Percentiles rank a stretch among this genome's conserved stretches.
Conservation (phyloP, 2,113 vertebrate genomes). For the Macquaria australasica region DNA sequence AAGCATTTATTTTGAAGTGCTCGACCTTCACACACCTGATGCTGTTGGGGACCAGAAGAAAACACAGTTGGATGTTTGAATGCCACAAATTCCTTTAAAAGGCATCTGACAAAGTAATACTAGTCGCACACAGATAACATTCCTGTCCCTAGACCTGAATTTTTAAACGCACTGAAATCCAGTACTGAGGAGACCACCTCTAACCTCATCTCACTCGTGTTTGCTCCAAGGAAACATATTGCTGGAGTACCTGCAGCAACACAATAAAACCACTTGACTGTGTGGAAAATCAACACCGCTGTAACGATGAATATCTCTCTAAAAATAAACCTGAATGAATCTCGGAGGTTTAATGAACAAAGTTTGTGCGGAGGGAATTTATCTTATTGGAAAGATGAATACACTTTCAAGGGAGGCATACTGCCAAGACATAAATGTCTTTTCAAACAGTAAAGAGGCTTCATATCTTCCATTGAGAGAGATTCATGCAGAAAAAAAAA, state of each 20-base stretch:
- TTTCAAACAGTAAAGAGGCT: conserved; percentile 58
- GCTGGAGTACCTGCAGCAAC: conserved; percentile 26
- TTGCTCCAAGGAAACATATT: conserved; percentile 53
- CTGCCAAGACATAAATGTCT: conserved; percentile 59
- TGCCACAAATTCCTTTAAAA: conserved; percentile 54
- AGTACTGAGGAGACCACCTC: conserved; percentile 36
- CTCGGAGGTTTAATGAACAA: conserved; percentile 70
- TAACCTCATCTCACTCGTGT: conserved; percentile 42
- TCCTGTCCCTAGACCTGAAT: conserved; percentile 30
- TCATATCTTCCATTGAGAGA: conserved; percentile 49
- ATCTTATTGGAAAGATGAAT: conserved; percentile 72
- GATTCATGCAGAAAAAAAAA: conserved; percentile 47
- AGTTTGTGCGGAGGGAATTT: conserved; percentile 60
- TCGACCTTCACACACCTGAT: conserved; percentile 50
- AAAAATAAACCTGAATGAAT: conserved; percentile 74
- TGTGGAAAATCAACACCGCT: conserved; percentile 55
- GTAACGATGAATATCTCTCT: conserved; percentile 36
- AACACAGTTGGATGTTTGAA: conserved; percentile 44
- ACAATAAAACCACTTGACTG: conserved; percentile 52
- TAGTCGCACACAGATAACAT: conserved; percentile 33
- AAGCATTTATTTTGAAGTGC: conserved; percentile 24
- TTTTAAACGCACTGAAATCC: conserved; percentile 35
- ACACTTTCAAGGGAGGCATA: conserved; percentile 64
- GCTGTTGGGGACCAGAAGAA: conserved; percentile 5
- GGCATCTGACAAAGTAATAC: conserved; percentile 46